A percentile compares a stretch with the other conserved stretches of the same genome.
These are phyloP conservation scores for Camelus dromedarius DNA, from an alignment of 2,113 vertebrate species.

Conservation along the genomic window DNA sequence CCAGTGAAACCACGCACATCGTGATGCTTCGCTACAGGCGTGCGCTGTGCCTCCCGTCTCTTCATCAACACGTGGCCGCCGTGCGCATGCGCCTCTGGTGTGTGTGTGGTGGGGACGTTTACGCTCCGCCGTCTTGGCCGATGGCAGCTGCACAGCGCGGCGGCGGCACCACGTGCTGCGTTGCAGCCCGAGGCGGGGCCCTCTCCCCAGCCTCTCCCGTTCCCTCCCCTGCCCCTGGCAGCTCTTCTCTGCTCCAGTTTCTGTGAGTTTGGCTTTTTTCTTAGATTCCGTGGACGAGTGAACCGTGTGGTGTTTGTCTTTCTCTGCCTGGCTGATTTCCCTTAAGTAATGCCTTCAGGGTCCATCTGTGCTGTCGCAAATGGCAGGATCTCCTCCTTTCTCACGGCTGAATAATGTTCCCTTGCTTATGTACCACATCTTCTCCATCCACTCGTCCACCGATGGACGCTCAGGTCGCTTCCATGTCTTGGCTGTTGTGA, in stretches of 20 bases:
- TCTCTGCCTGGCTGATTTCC: neutral
- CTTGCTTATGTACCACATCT: too few relatives aligned
- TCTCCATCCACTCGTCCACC: accelerated
- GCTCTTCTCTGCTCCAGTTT: neutral
- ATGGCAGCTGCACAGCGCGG: neutral
- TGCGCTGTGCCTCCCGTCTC: too few relatives aligned
- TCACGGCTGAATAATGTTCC: neutral
- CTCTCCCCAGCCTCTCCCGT: neutral
- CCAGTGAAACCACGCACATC: neutral
- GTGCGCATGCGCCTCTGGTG: too few relatives aligned
- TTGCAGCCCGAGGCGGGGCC: neutral
- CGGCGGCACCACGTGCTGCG: too few relatives aligned
- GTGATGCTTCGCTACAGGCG: accelerated
- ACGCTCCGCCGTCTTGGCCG: neutral
- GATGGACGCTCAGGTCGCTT: neutral
- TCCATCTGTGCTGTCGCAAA: neutral
- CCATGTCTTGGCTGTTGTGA: neutral
- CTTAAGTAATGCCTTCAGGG: neutral
- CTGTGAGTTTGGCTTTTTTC: neutral
- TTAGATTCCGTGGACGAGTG: neutral
- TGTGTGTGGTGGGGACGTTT: neutral
- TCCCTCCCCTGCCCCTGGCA: neutral
- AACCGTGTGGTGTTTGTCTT: neutral
- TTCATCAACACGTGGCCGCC: neutral
- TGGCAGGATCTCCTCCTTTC: neutral